Evolutionary conservation across 2,888 invertebrate species (phyloP).

Genomic region (Terebella lapidaria): DNA sequence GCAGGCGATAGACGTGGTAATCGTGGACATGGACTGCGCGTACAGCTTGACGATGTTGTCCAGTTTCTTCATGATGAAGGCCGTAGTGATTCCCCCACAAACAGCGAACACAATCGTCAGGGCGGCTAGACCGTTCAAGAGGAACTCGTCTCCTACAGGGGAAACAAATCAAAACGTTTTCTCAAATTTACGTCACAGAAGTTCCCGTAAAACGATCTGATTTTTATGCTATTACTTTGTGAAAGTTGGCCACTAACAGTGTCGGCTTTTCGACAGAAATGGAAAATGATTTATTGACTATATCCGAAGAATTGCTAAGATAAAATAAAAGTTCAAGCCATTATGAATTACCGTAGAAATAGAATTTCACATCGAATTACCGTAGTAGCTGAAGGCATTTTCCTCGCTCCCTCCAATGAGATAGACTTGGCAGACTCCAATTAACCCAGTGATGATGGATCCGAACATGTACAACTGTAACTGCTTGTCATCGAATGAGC

Average conservation of each 20-base stretch:
- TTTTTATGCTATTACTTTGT: no score
- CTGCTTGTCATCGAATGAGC: constrained; percentile 16
- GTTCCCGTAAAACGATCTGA: no score
- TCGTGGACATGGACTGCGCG: constrained; percentile 8
- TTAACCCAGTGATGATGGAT: neutral
- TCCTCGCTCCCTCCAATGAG: neutral
- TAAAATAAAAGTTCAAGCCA: no score
- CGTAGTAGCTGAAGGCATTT: neutral
- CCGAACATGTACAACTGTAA: constrained; percentile 16
- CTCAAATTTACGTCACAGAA: no score
- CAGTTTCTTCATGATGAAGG: constrained; percentile 12
- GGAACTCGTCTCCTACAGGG: neutral
- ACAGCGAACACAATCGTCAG: neutral
- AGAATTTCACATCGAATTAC: no score
- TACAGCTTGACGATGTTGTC: constrained; percentile 15
- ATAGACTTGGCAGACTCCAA: constrained; percentile 3
- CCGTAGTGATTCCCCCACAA: constrained; percentile 9
- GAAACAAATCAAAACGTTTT: no score
- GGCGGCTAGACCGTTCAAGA: neutral
- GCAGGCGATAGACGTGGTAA: constrained; percentile 7
- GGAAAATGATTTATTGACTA: no score
- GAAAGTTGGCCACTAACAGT: no score
- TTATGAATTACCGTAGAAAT: no score
- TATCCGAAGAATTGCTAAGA: no score
- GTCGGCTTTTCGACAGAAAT: no score